Evolutionary conservation across 2,113 vertebrate genomes (phyloP).

Genomic region (Oxygymnocypris stewartii): DNA sequence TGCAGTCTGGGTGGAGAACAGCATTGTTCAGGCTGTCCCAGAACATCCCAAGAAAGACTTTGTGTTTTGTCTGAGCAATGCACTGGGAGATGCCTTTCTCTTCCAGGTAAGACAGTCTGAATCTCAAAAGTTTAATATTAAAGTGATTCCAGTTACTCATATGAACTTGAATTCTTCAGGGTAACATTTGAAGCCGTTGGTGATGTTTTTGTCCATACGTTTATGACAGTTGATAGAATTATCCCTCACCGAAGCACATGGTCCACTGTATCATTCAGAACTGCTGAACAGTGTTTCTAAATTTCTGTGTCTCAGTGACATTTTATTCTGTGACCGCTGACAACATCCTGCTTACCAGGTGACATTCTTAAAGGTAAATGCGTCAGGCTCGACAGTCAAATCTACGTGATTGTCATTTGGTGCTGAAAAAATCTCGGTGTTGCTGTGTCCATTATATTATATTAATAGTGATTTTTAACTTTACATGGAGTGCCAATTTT

Average conservation of each 20-base stretch:
- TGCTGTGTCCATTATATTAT: not conserved
- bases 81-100: constrained; percentile 91
- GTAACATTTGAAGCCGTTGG: not conserved
- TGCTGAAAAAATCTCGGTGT: not conserved
- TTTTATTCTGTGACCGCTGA: too few relatives aligned
- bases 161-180: not conserved
- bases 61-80: constrained; percentile 99
- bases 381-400: not conserved
- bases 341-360: too few relatives aligned
- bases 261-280: not conserved
- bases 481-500: not conserved
- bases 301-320: constrained; percentile 47
- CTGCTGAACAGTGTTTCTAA: not conserved
- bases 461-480: not conserved
- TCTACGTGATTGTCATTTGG: not conserved
- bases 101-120: constrained; percentile 84
- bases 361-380: constrained; percentile 18
- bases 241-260: not conserved
- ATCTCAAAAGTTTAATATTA: not conserved
- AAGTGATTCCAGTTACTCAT: not conserved
- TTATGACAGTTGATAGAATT: not conserved
- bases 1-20: constrained; percentile 93
- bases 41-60: constrained; percentile 98
- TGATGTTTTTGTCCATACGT: not conserved
- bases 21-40: constrained; percentile 95